Base-by-base conservation (phyloP, 2,113 vertebrate genomes). In the Paradoxurus hermaphroditus region DNA sequence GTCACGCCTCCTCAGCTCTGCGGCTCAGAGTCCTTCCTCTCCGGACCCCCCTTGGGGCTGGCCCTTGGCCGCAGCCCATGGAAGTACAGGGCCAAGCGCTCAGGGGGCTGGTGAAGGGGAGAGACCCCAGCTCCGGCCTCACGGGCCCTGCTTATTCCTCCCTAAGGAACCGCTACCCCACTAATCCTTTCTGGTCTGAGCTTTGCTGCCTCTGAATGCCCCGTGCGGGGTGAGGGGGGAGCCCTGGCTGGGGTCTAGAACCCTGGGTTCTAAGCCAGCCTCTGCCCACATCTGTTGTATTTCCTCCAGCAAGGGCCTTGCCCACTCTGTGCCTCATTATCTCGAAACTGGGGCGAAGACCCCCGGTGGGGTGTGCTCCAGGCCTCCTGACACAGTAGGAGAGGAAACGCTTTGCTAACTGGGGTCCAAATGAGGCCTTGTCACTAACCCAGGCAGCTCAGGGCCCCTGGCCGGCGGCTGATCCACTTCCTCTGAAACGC, bases 11-110 rank as follows among this genome's bases (percentile, higher is more conserved):
- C 65, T 94, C 18, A 5, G 25, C 39, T 36, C 15, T 51, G 29
- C 44, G 75, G 25, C n/a, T 94, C 39, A 53, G 85, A 53, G 27
- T 19, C 36, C 41, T 78, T 25, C 75, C 59, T 92, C 39, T 97
- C 59, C 79, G 53, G 53, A 5, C 31, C 73, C 63, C 77, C 9
- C 49, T 77, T 81, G 36, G 31, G 34, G 49, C 19, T 59, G 36
- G 51, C 21, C 29, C 59, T 39, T 77, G 81, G 13, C 34, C n/a
- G 21, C 39, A 62, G 34, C 7, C 19, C 7, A 9, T 31, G 44
- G 44, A 72, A 41, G 62, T 44, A 8, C 4, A 25, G 56, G 63
- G 36, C 11, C 3, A 21, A 34, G 31, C 1, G 53, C 39, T 70
- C n/a, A 21, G 14, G 21, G 27, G 11, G 12, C 78, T 78, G 39